Base-by-base conservation (phyloP, 2,888 invertebrate species). In the Heliconius cydno region DNA sequence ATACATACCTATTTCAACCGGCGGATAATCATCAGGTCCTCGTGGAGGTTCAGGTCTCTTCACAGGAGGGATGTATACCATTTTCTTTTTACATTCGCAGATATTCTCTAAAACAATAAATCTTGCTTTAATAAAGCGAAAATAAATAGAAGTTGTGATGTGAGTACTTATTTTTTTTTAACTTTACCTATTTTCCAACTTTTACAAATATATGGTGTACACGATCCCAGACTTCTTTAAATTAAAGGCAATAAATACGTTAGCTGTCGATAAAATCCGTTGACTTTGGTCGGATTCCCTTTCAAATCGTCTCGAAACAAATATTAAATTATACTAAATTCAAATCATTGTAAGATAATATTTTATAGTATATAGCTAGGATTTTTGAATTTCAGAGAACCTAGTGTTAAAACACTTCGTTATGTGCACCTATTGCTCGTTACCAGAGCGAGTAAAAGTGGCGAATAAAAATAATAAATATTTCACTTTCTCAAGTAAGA, bases 1-100 rank as follows among this genome's bases (percentile, higher is more conserved):
- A n/a, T 60, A 65, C 28, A n/a, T 77, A 90, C 91, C 82, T 22
- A 91, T 89, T 78, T 90, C 87, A 7, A 89, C 77, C 0, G 82
- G 78, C 0, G 85, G 82, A 15, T 73, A 72, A n/a, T 86, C 86
- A 1, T 86, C 88, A 0, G 79, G 78, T 0, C 76, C 76, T 0
- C 81, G 83, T 5, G 86, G 85, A 4, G 84, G 84, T 6, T n/a
- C 76, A 9, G 80, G 84, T 0, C 79, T 82, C 63, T 81, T 82
- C 30, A 77, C 82, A 10, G 88, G 87, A 10, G 87, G 86, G 0
- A 88, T 82, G 84, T 88, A 89, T 80, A 83, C 57, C 87, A 89
- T 84, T 82, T 87, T 80, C 83, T 77, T 86, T 4, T 79, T 79
- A 80, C 92, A 92, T 60, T 80, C 81, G 77, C 91, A 92, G 2